These are phyloP conservation scores for Alloplasta piceator DNA, from an alignment of 2,888 invertebrate species.

Conservation along the genomic window DNA sequence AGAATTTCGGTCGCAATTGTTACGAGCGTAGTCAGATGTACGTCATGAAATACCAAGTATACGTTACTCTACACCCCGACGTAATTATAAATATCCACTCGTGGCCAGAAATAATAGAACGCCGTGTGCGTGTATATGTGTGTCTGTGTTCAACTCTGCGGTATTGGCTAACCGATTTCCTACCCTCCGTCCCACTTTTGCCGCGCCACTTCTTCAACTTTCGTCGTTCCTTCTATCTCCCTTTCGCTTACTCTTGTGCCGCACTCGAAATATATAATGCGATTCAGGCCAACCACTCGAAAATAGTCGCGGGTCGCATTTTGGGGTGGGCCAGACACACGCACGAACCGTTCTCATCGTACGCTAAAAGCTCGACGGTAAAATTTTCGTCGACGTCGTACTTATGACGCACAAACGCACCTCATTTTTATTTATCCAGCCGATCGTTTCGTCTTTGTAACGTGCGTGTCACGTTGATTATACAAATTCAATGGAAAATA, in stretches of 20 bases:
- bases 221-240: slow-evolving; percentile 34
- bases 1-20: slow-evolving; percentile 6
- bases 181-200: slow-evolving; percentile 35
- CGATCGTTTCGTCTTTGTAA: slow-evolving; percentile 10
- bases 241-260: slow-evolving; percentile 39
- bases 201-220: slow-evolving; percentile 27
- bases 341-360: slow-evolving; percentile 61
- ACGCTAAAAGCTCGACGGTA: slow-evolving; percentile 43
- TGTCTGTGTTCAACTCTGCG: slow-evolving; percentile 40
- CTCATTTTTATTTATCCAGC: slow-evolving; percentile 37
- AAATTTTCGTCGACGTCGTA: slow-evolving; percentile 21
- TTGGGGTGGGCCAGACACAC: slow-evolving; percentile 69
- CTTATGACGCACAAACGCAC: slow-evolving; percentile 53
- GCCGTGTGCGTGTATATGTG: not conserved
- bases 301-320: slow-evolving; percentile 75
- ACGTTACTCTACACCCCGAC: slow-evolving; percentile 25
- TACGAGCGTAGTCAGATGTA: not conserved
- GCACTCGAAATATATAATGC: slow-evolving; percentile 68
- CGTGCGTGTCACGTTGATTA: not conserved
- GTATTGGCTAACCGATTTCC: slow-evolving; percentile 61
- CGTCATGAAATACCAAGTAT: not conserved
- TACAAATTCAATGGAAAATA: not conserved
- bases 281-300: slow-evolving; percentile 75
- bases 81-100: slow-evolving; percentile 66
- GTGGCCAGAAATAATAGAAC: slow-evolving; percentile 70